Percentiles rank a stretch among this genome's conserved stretches.
Evolutionary conservation across 2,888 invertebrate genomes (phyloP).

Genomic region (Nipponacmea schrenckii): DNA sequence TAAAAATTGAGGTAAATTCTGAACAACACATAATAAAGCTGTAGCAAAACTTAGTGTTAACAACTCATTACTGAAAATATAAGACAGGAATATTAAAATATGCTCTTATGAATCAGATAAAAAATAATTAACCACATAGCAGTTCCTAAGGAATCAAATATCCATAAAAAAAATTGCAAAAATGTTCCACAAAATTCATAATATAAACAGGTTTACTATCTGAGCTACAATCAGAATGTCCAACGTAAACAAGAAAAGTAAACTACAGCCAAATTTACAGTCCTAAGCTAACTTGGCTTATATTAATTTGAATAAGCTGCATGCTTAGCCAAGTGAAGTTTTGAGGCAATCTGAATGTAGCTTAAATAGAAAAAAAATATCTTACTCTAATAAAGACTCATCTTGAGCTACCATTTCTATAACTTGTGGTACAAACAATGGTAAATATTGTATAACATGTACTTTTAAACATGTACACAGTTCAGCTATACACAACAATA

Average conservation of each 20-base stretch:
- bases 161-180: no score
- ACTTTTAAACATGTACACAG: slow-evolving; percentile 81
- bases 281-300: no score
- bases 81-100: not conserved
- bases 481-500: slow-evolving; percentile 74
- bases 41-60: slow-evolving; percentile 79
- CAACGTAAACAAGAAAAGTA: no score
- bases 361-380: not conserved
- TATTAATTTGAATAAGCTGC: no score
- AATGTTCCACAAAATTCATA: no score
- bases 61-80: slow-evolving; percentile 62
- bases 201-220: no score
- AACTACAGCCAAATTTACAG: no score
- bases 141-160: slow-evolving; percentile 10
- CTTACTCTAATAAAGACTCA: slow-evolving; percentile 37
- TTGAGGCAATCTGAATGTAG: no score
- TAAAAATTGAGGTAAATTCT: slow-evolving; percentile 83
- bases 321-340: no score
- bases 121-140: slow-evolving; percentile 15
- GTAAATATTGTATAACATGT: slow-evolving; percentile 79
- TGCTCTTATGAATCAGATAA: not conserved
- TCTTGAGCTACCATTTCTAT: slow-evolving; percentile 43
- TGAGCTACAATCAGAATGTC: no score
- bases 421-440: slow-evolving; percentile 79
- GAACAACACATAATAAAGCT: slow-evolving; percentile 83